These are phyloP conservation scores for Frieseomelitta varia DNA, from an alignment of 1,140 invertebrate species.

Conservation along the genomic window DNA sequence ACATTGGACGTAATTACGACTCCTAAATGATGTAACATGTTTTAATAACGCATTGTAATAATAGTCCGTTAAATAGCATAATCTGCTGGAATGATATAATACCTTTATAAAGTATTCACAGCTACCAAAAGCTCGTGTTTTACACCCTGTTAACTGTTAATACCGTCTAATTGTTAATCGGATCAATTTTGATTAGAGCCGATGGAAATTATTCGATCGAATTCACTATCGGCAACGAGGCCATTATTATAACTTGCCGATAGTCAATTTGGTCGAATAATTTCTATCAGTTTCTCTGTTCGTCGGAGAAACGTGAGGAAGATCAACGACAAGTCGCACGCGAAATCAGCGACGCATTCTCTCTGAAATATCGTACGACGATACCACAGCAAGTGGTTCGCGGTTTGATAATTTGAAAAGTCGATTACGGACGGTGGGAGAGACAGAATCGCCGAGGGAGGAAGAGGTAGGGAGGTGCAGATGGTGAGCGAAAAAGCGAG, in stretches of 20 bases:
- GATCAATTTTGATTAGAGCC: too few species aligned
- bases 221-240: too few species aligned
- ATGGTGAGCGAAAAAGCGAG: slow-evolving; percentile 13
- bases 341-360: background rate
- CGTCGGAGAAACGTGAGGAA: background rate
- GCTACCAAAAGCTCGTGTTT: background rate
- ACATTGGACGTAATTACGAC: background rate
- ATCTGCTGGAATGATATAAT: background rate
- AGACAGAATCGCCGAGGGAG: too few species aligned
- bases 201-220: too few species aligned
- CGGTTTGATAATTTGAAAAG: background rate
- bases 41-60: background rate
- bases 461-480: too few species aligned
- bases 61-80: background rate
- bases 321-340: background rate
- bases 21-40: background rate
- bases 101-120: background rate
- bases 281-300: too few species aligned
- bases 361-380: background rate
- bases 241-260: too few species aligned
- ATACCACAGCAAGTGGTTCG: background rate
- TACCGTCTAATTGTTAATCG: background rate
- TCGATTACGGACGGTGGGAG: background rate
- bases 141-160: background rate
- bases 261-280: too few species aligned